phyloP scores from a whole-genome alignment of 2,888 invertebrate genomes.

The Trachelus troglodyta region DNA sequence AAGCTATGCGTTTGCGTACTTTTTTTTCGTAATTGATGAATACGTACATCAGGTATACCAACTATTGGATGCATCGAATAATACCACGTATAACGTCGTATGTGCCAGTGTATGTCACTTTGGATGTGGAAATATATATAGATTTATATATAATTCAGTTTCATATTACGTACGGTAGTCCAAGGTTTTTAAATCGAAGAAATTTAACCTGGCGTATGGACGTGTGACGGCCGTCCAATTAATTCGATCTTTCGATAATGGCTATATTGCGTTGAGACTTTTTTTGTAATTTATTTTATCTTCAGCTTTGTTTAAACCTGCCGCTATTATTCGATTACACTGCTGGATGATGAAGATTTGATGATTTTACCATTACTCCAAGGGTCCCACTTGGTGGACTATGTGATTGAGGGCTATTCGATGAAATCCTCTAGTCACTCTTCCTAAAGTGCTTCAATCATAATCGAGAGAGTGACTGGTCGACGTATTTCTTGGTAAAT shows the following conservation, averaged over 20 bases:
- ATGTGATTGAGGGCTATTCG: not conserved
- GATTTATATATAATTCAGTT: not conserved
- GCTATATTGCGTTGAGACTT: not conserved
- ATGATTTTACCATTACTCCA: not conserved
- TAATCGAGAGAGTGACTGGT: not conserved
- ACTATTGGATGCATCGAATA: not conserved
- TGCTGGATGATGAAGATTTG: not conserved
- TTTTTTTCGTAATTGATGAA: constrained; percentile 3
- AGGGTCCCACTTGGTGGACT: not conserved
- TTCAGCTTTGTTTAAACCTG: too few relatives aligned
- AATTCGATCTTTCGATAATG: not conserved
- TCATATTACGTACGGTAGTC: not conserved
- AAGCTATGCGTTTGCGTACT: constrained; percentile 13
- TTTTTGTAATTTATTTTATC: not conserved
- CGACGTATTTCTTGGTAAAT: not conserved
- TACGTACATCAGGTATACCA: not conserved
- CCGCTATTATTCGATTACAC: not conserved
- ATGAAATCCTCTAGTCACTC: not conserved
- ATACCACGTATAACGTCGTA: not conserved
- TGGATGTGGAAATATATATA: not conserved
- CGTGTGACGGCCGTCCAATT: not conserved
- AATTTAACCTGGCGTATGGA: not conserved
- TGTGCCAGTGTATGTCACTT: not conserved
- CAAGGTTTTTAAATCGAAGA: not conserved
- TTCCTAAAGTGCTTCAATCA: not conserved